These are phyloP conservation scores for Catonia carolina DNA, from an alignment of 2,888 invertebrate genomes.

Conservation along the genomic window DNA sequence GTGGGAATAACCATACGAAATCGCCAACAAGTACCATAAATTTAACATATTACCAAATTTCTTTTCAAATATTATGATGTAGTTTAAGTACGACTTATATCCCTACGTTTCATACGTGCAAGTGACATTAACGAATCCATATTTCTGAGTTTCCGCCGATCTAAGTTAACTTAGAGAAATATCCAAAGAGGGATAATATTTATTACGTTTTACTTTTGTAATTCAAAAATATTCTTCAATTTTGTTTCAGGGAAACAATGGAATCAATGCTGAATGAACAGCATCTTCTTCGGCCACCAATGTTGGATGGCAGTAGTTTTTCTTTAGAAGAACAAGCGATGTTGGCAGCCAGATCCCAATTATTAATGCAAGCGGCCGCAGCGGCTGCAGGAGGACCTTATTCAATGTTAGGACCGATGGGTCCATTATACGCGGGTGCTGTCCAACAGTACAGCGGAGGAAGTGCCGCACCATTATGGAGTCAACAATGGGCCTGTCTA, in stretches of 20 bases:
- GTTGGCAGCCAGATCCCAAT: slow-evolving; percentile 66
- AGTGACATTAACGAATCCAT: too few relatives aligned
- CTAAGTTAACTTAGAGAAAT: too few relatives aligned
- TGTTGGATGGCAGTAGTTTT: slow-evolving; percentile 55
- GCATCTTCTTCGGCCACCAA: slow-evolving; percentile 57
- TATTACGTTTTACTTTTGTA: too few relatives aligned
- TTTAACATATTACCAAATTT: too few relatives aligned
- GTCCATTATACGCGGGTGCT: slow-evolving; percentile 39
- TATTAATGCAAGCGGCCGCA: slow-evolving; percentile 63
- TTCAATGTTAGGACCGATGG: slow-evolving; percentile 48
- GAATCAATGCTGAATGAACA: slow-evolving; percentile 82
- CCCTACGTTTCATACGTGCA: too few relatives aligned
- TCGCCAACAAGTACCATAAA: too few relatives aligned
- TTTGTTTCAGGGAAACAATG: slow-evolving; percentile 70
- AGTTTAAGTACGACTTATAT: too few relatives aligned
- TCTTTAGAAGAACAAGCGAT: slow-evolving; percentile 66
- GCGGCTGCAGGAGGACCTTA: slow-evolving; percentile 50
- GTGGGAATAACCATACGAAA: too few relatives aligned
- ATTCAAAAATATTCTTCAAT: too few relatives aligned
- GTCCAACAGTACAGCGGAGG: slow-evolving; percentile 23
- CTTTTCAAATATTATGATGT: too few relatives aligned
- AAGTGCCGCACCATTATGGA: slow-evolving; percentile 53
- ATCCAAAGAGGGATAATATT: too few relatives aligned
- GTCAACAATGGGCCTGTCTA: slow-evolving; percentile 65
- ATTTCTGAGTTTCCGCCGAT: too few relatives aligned